A percentile compares a stretch with the other conserved stretches of the same genome.
Evolutionary conservation across 2,113 vertebrate species (phyloP).

Genomic region (Passer montanus): DNA sequence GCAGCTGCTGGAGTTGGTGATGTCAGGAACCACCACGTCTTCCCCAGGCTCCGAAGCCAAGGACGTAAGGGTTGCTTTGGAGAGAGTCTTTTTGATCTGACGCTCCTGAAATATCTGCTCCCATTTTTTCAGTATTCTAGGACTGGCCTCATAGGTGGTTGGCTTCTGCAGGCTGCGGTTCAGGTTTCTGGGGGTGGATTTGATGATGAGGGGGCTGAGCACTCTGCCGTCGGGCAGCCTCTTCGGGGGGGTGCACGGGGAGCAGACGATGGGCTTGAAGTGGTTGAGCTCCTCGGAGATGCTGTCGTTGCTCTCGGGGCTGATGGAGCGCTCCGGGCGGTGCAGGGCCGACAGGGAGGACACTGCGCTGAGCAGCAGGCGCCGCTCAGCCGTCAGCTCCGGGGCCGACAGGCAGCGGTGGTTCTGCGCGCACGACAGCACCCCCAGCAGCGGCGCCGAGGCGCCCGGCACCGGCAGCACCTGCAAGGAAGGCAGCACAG

Average conservation of each 20-base stretch:
- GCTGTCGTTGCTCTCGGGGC: conserved; percentile 97
- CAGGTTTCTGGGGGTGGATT: conserved; percentile 94
- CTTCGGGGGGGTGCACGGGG: conserved; percentile 94
- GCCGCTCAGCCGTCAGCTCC: conserved; percentile 78
- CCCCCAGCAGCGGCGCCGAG: conserved; percentile 79
- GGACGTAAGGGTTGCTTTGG: conserved; percentile 87
- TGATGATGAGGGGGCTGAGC: conserved; percentile 89
- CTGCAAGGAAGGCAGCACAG: conserved; percentile 51
- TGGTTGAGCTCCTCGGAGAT: conserved; percentile 97
- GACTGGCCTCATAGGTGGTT: conserved; percentile 90
- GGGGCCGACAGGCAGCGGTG: conserved; percentile 89
- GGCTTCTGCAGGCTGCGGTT: conserved; percentile 84
- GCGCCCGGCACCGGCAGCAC: conserved; percentile 18
- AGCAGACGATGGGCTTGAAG: conserved; percentile 98
- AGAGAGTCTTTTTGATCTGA: conserved; percentile 84
- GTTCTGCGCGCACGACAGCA: conserved; percentile 90
- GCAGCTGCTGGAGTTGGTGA: neutral
- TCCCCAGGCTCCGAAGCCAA: conserved; percentile 59
- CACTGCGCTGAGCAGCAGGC: conserved; percentile 69
- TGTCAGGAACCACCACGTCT: neutral
- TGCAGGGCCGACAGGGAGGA: conserved; percentile 64
- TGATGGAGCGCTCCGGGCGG: conserved; percentile 86
- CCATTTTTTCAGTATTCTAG: conserved; percentile 91
- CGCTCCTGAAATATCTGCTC: conserved; percentile 93
- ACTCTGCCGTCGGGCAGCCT: conserved; percentile 88